These are phyloP conservation scores for Spinus pinus DNA, from an alignment of 2,797 vertebrate genomes.

Conservation along the genomic window DNA sequence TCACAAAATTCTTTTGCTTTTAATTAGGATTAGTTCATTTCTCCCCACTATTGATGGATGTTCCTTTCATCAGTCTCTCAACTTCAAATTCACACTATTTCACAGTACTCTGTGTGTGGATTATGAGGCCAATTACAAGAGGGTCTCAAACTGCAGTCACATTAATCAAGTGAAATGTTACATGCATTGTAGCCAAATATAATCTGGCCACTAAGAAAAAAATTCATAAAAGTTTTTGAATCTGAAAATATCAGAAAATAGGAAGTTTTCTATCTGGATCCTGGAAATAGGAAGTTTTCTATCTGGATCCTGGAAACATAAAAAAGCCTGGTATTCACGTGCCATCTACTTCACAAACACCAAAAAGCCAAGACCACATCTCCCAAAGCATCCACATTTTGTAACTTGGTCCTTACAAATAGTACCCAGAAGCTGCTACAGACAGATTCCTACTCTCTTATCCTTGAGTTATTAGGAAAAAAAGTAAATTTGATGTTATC, in stretches of 20 bases:
- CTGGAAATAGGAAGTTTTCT: neutral
- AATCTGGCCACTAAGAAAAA: neutral
- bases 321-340: neutral
- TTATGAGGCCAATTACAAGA: neutral
- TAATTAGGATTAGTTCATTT: constrained; percentile 5
- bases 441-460: neutral
- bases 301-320: neutral
- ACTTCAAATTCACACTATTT: neutral
- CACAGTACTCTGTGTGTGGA: neutral
- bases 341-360: neutral
- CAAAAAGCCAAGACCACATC: neutral
- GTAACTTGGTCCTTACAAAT: neutral
- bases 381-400: neutral
- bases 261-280: neutral
- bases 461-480: neutral
- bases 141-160: neutral
- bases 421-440: neutral
- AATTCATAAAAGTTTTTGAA: neutral
- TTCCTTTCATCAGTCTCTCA: neutral
- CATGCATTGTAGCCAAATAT: neutral
- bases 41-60: neutral
- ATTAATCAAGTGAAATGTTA: neutral
- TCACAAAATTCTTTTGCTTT: neutral
- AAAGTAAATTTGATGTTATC: neutral
- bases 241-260: neutral